A percentile compares a stretch with the other conserved stretches of the same genome.
phyloP scores from a whole-genome alignment of 2,113 vertebrate genomes.

The Corythoichthys intestinalis region DNA sequence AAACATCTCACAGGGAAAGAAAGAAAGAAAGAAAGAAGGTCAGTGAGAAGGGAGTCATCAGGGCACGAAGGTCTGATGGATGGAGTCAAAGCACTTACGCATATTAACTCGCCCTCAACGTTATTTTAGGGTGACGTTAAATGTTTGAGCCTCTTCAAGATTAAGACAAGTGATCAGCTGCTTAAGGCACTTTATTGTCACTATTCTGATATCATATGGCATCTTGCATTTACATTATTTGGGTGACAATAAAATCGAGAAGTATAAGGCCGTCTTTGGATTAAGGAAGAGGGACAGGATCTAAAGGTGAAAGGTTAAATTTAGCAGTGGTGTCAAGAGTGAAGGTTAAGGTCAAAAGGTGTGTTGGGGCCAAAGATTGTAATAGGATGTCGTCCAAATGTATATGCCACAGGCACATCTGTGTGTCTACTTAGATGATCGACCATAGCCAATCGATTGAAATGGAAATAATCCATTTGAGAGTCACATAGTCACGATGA shows the following conservation, averaged over 20 bases:
- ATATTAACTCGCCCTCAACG: slow-evolving; percentile 47
- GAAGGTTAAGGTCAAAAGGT: slow-evolving; percentile 44
- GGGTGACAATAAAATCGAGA: neutral
- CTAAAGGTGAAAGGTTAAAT: slow-evolving; percentile 45
- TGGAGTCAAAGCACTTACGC: slow-evolving; percentile 81
- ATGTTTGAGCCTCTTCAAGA: neutral
- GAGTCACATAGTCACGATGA: neutral
- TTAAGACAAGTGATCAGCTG: neutral
- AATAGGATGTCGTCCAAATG: slow-evolving; percentile 42
- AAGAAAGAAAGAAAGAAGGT: slow-evolving; percentile 71
- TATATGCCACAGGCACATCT: slow-evolving; percentile 30
- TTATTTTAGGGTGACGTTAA: neutral
- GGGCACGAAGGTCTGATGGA: slow-evolving; percentile 85
- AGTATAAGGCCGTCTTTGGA: slow-evolving; percentile 16
- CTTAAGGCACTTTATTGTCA: neutral
- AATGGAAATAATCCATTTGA: neutral
- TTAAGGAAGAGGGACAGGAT: neutral
- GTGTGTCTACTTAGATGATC: neutral
- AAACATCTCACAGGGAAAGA: slow-evolving; percentile 67
- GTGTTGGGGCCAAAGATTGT: slow-evolving; percentile 29
- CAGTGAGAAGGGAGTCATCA: slow-evolving; percentile 75
- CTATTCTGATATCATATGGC: too few relatives aligned
- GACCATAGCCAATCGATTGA: neutral
- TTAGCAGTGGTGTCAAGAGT: slow-evolving; percentile 38
- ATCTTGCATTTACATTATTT: neutral